Conservation (phyloP, 2,113 vertebrate species). For the Oxyura jamaicensis region DNA sequence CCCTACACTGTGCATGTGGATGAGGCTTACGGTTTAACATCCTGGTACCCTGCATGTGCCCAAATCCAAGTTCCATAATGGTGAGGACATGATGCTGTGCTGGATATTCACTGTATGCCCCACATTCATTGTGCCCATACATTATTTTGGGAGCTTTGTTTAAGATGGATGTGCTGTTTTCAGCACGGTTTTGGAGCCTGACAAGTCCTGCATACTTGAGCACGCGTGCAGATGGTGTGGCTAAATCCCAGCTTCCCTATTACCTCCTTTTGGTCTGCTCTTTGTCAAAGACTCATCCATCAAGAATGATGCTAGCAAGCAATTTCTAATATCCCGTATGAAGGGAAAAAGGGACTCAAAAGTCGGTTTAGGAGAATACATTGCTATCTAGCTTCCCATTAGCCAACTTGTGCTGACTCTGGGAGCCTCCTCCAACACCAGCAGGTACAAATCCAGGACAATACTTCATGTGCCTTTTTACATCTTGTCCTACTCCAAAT, state of each 20-base stretch:
- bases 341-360: not conserved
- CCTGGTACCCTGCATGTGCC: rapidly evolving
- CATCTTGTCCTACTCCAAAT: not conserved
- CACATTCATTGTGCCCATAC: not conserved
- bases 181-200: not conserved
- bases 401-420: not conserved
- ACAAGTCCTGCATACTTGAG: not conserved
- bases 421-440: not conserved
- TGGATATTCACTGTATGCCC: rapidly evolving
- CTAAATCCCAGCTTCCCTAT: not conserved
- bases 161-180: not conserved
- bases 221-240: not conserved
- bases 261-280: not conserved
- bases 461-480: not conserved
- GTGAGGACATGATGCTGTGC: not conserved
- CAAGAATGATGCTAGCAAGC: not conserved
- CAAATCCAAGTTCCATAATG: not conserved
- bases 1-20: rapidly evolving
- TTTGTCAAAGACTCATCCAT: not conserved
- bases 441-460: not conserved
- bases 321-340: not conserved
- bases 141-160: not conserved
- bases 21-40: not conserved
- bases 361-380: not conserved
- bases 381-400: not conserved